Evolutionary conservation across 2,888 invertebrate species (phyloP), one percentile per base, ranked within the genome.

Genomic region (Scaptomyza polygonia): DNA sequence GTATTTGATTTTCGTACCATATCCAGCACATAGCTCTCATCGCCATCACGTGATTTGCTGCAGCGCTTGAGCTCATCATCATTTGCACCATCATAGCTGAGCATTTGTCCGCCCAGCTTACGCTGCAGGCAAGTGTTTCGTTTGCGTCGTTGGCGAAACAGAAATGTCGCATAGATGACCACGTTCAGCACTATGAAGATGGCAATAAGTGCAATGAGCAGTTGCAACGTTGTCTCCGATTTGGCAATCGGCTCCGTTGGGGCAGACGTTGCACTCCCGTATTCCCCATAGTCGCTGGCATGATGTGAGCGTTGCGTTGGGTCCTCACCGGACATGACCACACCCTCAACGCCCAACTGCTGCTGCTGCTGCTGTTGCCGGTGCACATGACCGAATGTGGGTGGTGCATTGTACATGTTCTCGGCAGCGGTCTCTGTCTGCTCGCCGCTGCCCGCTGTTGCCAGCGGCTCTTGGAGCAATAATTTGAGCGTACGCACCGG

Each of bases 161-260:
- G 63, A 51, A 91, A 90, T 0, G 92, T 91, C 0, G 89, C 88
- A 32, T 92, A 89, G 43, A 92, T 91, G 36, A 89, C 86, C 11
- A 96, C 91, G 89, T 97, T 97, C 7, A 96, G 92, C 21, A 95
- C 91, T 7, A 97, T 92, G 88, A 97, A 96, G 44, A 95, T 91
- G 49, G 95, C 93, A 25, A 95, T 95, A 67, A 95, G 92, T 0
- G 93, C 93, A 47, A 95, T 93, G 43, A 95, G 92, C 52, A 95
- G 91, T 72, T 94, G 93, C 66, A 94, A 91, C n/a, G 94, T 94
- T 5, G 94, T 93, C 66, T 94, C 93, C 8, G 94, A 93, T 59
- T 93, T 93, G 89, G 93, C 93, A 30, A 93, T 89, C 57, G 93
- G 91, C 53, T 71, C 74, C 34, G 32, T 49, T 14, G 76, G 49